phyloP scores from a whole-genome alignment of 2,888 invertebrate genomes.

The Mesorhabditis spiculigera region DNA sequence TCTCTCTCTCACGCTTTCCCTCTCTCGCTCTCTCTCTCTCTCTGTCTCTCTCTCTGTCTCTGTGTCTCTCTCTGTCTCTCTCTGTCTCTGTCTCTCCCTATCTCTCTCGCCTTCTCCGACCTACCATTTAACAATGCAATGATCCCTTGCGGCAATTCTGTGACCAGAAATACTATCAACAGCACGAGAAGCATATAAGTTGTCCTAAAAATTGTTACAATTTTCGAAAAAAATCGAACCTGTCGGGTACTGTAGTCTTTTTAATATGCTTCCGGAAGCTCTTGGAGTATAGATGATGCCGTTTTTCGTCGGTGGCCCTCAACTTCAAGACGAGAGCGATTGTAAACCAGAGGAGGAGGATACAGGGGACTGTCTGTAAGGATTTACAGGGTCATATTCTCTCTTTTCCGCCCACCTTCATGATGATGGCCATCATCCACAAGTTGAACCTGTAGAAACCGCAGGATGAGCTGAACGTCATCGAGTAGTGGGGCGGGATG shows the following conservation, averaged over 20 bases:
- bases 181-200: slow-evolving; percentile 46
- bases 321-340: slow-evolving; percentile 41
- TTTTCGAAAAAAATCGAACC: slow-evolving; percentile 3
- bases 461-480: slow-evolving; percentile 32
- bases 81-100: too few species aligned
- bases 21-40: too few species aligned
- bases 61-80: too few species aligned
- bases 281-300: slow-evolving; percentile 51
- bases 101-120: background rate
- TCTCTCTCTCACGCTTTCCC: too few species aligned
- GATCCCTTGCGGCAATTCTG: slow-evolving; percentile 48
- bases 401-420: slow-evolving; percentile 28
- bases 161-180: slow-evolving; percentile 44
- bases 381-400: background rate
- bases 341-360: slow-evolving; percentile 45
- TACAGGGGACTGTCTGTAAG: slow-evolving; percentile 40
- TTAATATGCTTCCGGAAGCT: slow-evolving; percentile 46
- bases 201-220: slow-evolving; percentile 31
- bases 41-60: too few species aligned
- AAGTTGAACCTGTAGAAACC: slow-evolving; percentile 45
- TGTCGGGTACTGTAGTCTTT: slow-evolving; percentile 36
- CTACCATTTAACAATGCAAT: too few species aligned
- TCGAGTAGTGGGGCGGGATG: background rate
- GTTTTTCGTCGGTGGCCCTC: slow-evolving; percentile 41
- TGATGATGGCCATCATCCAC: slow-evolving; percentile 42